A percentile compares a stretch with the other conserved stretches of the same genome.
phyloP scores from a whole-genome alignment of 2,797 vertebrate genomes.

The Arrhamphus sclerolepis region DNA sequence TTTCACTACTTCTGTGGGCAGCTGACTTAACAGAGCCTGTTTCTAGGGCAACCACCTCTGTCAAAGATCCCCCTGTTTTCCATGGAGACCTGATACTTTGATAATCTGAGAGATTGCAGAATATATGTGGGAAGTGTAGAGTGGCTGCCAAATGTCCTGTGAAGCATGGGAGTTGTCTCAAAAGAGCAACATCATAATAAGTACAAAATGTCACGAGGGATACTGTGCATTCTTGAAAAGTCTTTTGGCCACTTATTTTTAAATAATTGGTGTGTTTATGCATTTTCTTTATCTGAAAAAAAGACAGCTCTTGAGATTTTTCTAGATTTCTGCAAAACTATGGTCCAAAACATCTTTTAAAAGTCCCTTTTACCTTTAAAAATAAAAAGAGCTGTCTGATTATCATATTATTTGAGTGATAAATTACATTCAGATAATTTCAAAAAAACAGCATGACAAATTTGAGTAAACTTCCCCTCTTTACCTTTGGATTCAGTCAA shows the following conservation, averaged over 20 bases:
- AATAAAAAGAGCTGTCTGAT: too few species aligned
- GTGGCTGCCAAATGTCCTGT: constrained; percentile 65
- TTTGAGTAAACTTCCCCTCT: too few species aligned
- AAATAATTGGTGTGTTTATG: constrained; percentile 1
- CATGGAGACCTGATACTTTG: constrained; percentile 79
- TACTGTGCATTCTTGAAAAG: constrained; percentile 27
- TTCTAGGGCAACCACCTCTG: constrained; percentile 78
- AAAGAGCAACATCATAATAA: constrained; percentile 51
- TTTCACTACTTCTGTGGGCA: constrained; percentile 63
- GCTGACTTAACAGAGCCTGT: constrained; percentile 73
- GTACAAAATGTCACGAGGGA: constrained; percentile 36
- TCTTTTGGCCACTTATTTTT: constrained; percentile 9
- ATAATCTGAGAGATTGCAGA: constrained; percentile 78
- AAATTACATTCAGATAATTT: too few species aligned
- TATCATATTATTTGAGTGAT: too few species aligned
- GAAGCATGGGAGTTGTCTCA: constrained; percentile 56
- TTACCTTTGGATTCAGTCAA: background rate
- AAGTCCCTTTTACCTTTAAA: too few species aligned
- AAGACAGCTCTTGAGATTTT: too few species aligned
- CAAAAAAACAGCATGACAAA: background rate
- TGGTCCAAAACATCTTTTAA: too few species aligned
- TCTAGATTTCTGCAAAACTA: too few species aligned
- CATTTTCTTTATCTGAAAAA: background rate
- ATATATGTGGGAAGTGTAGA: constrained; percentile 63
- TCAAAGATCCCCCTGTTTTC: constrained; percentile 71